Base-by-base conservation (phyloP, 2,113 vertebrate species). In the Vanacampus margaritifer region DNA sequence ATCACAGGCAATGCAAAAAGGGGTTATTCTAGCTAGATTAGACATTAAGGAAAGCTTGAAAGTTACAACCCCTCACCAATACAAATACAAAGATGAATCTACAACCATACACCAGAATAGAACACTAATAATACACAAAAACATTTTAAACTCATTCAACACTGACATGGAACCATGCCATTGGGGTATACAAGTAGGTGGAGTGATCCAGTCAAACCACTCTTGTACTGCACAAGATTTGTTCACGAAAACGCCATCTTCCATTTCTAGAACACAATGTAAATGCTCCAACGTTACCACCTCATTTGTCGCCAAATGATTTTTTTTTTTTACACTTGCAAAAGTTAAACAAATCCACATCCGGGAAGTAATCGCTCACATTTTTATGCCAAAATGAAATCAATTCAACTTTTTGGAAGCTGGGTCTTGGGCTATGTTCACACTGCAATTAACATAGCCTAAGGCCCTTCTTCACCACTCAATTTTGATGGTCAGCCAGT, bases 11-110 rank as follows among this genome's bases (percentile, higher is more conserved):
- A 56, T 72, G 80, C 72, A 75, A 63, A 56, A 68, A 51, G 71
- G 68, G 69, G 67, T 80, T 72, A 64, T 35, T 46, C 41, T 45
- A 59, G 59, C 76, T 74, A 24, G 68, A 81, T 82, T 76, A 76
- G 74, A 82, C 73, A 79, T 64, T 71, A 69, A 74, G 54, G 75
- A 79, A 75, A 79, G 17, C 65, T 83, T 26, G 12, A 64, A 79
- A 23, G 64, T 64, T 69, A 79, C 41, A 71, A 81, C 78, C 79
- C 75, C 76, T 48, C 79, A 83, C 79, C 75, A 78, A 58, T 41
- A 80, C 62, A 78, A 28, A 79, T 60, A 39, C 64, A 83, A 68
- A 78, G 4, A 32, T 2, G 53, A 53, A 75, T 71, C 56, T 74
- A 68, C 79, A 80, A 79, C 67, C 74, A 85, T 68, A 78, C 75